Percentiles rank a stretch among this genome's conserved stretches.
phyloP scores from a whole-genome alignment of 1,140 invertebrate species.

The Aphelinus atriplicis region DNA sequence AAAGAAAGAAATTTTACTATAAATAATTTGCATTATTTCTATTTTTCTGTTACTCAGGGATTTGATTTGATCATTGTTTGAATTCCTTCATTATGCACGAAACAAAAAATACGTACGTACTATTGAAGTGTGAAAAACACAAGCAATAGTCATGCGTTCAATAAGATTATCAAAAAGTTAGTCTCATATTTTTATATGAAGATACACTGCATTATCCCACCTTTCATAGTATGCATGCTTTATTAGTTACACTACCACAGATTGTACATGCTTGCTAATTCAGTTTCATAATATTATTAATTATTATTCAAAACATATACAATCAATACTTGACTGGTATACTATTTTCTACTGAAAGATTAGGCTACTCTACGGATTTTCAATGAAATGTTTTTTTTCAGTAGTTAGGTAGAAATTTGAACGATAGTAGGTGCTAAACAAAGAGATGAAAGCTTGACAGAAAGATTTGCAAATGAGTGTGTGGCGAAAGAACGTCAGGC shows the following conservation, averaged over 20 bases:
- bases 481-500: slow-evolving; percentile 55
- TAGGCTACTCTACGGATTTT: too few relatives aligned
- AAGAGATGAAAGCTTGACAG: slow-evolving; percentile 9
- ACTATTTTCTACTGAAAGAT: background rate
- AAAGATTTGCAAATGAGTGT: slow-evolving; percentile 43
- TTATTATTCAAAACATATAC: background rate
- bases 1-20: too few relatives aligned
- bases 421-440: slow-evolving; percentile 1
- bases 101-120: too few relatives aligned
- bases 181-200: background rate
- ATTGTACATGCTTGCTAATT: slow-evolving; percentile 17
- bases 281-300: slow-evolving; percentile 1
- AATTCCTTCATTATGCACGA: too few relatives aligned
- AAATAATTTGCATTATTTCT: too few relatives aligned
- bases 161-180: background rate
- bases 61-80: too few relatives aligned
- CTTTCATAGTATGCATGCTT: slow-evolving; percentile 16
- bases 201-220: background rate
- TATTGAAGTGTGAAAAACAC: too few relatives aligned
- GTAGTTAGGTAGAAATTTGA: background rate
- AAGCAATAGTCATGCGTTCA: too few relatives aligned
- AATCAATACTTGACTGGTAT: background rate
- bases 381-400: too few relatives aligned
- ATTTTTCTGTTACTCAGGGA: too few relatives aligned
- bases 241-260: slow-evolving; percentile 19